Conservation (phyloP, 1,140 invertebrate species). For the Leptestheria dahalacensis region DNA sequence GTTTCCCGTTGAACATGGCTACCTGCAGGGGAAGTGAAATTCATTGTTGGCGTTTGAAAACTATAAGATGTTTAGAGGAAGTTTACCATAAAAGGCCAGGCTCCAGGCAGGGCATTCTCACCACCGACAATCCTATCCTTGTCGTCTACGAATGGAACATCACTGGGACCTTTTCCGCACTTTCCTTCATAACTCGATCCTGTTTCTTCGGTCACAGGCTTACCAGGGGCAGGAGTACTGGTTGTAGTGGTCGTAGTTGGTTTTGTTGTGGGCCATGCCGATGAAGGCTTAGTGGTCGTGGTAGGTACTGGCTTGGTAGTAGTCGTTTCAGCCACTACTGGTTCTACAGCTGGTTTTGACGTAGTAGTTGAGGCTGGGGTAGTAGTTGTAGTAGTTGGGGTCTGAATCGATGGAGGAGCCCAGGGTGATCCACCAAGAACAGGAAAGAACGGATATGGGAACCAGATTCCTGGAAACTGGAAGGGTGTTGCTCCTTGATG, state of each 20-base stretch:
- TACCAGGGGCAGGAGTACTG: slow-evolving; percentile 11
- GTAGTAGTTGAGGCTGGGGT: background rate
- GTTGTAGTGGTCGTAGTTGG: slow-evolving; percentile 21
- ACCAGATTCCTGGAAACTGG: no score
- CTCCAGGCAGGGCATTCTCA: slow-evolving; percentile 55
- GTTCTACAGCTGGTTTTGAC: background rate
- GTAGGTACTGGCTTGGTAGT: background rate
- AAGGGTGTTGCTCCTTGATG: no score
- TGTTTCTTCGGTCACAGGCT: slow-evolving; percentile 35
- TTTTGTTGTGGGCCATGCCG: no score
- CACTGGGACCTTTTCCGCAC: background rate
- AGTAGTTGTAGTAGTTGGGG: background rate
- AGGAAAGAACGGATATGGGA: background rate
- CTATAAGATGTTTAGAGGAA: background rate
- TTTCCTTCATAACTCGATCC: slow-evolving; percentile 40
- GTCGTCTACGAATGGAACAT: slow-evolving; percentile 33
- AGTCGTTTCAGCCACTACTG: background rate
- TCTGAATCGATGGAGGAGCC: background rate
- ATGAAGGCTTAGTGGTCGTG: slow-evolving; percentile 6
- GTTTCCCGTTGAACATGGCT: slow-evolving; percentile 59
- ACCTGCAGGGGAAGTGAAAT: slow-evolving; percentile 30
- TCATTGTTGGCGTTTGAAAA: background rate
- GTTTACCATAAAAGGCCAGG: slow-evolving; percentile 66
- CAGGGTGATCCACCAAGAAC: background rate
- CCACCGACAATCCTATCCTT: slow-evolving; percentile 70